phyloP scores from a whole-genome alignment of 2,797 vertebrate species.

The Kryptopterus vitreolus region DNA sequence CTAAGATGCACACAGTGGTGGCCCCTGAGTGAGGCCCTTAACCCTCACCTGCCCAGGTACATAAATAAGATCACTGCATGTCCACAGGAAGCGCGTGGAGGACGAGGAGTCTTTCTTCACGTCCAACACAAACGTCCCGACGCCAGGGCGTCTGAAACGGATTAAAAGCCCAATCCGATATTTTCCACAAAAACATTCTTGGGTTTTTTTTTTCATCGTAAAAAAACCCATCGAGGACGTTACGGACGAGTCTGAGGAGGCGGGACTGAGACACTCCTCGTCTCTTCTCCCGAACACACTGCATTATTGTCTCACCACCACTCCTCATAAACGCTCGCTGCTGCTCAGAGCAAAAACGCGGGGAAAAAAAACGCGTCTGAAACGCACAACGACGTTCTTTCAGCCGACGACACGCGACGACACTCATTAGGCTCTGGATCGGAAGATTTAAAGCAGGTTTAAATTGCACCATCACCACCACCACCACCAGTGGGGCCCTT shows the following conservation, averaged over 20 bases:
- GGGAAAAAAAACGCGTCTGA: too few relatives aligned
- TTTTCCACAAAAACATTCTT: not conserved
- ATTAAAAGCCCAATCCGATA: not conserved
- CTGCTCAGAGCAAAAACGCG: not conserved
- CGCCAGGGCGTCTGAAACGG: not conserved
- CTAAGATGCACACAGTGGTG: too few relatives aligned
- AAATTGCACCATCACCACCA: too few relatives aligned
- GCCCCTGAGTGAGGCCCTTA: constrained; percentile 1
- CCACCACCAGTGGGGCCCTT: too few relatives aligned
- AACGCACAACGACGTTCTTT: constrained; percentile 3
- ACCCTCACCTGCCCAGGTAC: too few relatives aligned
- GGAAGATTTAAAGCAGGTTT: too few relatives aligned
- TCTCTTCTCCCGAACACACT: constrained; percentile 17
- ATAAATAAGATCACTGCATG: not conserved
- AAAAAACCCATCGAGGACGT: not conserved
- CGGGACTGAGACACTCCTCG: constrained; percentile 2
- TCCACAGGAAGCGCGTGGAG: not conserved
- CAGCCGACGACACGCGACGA: not conserved
- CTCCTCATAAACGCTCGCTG: not conserved
- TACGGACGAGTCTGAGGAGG: not conserved
- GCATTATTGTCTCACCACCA: constrained; percentile 5
- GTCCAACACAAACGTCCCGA: not conserved
- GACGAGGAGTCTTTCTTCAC: not conserved
- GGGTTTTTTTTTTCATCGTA: too few relatives aligned
- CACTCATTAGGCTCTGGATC: too few relatives aligned